Evolutionary conservation across 2,888 invertebrate species (phyloP), one percentile per base, ranked within the genome.

Genomic region (Noctua janthina): DNA sequence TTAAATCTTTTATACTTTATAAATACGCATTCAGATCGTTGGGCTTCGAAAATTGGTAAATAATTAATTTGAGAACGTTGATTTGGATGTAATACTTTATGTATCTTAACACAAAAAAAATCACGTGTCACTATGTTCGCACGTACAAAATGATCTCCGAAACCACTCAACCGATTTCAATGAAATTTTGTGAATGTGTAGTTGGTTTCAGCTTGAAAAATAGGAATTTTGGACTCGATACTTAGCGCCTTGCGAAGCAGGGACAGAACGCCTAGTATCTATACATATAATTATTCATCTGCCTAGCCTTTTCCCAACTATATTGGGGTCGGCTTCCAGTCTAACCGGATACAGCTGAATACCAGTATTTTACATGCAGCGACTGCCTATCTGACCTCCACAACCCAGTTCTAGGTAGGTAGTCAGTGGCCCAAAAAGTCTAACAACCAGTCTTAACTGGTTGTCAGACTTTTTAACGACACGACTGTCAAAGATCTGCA

Each of bases 211-310:
- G 8, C 3, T 15, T n/a, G 15, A n/a, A 17, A n/a, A 4, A 46
- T 29, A 8, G 0, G 4, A n/a, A 7, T 46, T 46, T 46, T 15
- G 1, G 43, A 3, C n/a, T 0, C 1, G 0, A 8, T 46, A 17
- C 0, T 11, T 46, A 4, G 8, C 8, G 6, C 17, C 15, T 5
- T 46, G 15, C 7, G n/a, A 13, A n/a, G 8, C 4, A 15, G 15
- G 13, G 23, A 13, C 0, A n/a, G 68, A 4, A 10, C 68, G n/a
- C n/a, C 11, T 46, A 43, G n/a, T 68, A n/a, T 46, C 29, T 29
- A 29, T 29, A 29, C 29, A 29, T 29, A 29, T 29, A 29, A 29
- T 29, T 29, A 29, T 29, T 29, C 29, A 29, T 29, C 29, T 29
- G 29, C 29, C 29, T 29, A 29, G 29, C 29, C 29, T 29, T 29